Conservation (phyloP, 2,113 vertebrate genomes). For the Sander vitreus region DNA sequence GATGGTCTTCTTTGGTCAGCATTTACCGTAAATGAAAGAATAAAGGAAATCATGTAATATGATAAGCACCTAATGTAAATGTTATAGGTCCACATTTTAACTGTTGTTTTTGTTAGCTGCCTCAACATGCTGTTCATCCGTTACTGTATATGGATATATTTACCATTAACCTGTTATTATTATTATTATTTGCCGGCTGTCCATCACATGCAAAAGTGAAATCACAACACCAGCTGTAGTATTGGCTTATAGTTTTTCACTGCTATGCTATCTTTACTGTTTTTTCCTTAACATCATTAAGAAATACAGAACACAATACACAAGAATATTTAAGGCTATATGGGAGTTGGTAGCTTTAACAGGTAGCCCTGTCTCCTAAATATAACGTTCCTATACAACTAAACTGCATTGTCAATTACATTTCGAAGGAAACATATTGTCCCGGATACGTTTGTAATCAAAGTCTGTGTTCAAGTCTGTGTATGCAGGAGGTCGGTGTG, state of each 20-base stretch:
- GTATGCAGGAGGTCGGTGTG: too few species aligned
- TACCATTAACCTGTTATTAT: too few species aligned
- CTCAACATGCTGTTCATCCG: background rate
- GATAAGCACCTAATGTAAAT: background rate
- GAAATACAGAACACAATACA: background rate
- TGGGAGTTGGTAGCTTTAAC: background rate
- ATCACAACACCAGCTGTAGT: background rate
- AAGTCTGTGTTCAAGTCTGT: too few species aligned
- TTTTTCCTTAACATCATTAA: slow-evolving; percentile 28
- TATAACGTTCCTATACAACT: too few species aligned
- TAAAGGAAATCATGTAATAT: background rate
- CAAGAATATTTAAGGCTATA: background rate
- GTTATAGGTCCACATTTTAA: background rate
- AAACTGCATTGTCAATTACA: too few species aligned
- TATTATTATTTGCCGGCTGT: background rate
- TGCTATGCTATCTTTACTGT: slow-evolving; percentile 10
- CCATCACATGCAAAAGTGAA: background rate
- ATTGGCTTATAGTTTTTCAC: background rate
- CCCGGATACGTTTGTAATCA: too few species aligned
- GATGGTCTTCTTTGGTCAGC: background rate
- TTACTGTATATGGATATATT: background rate
- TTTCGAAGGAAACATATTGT: too few species aligned
- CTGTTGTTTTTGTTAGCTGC: background rate
- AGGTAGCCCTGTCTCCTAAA: too few species aligned
- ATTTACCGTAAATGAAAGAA: background rate